A percentile compares a stretch with the other conserved stretches of the same genome.
phyloP scores from a whole-genome alignment of 2,888 invertebrate genomes.

The Noctua fimbriata region DNA sequence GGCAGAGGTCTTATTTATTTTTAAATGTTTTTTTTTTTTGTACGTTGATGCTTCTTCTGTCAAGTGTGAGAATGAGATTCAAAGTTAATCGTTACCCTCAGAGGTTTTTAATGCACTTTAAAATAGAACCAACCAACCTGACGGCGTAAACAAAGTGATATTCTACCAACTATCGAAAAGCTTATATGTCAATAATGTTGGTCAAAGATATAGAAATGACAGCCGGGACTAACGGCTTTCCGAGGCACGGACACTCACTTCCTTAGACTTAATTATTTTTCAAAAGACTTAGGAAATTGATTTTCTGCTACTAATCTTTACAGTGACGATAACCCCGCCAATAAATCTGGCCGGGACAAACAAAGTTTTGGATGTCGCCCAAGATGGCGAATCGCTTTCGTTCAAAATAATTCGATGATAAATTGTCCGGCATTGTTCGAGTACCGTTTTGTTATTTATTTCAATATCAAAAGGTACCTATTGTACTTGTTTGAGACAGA shows the following conservation, averaged over 20 bases:
- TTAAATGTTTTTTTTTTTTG: too few relatives aligned
- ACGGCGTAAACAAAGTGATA: too few relatives aligned
- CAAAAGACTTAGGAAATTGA: neutral
- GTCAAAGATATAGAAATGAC: too few relatives aligned
- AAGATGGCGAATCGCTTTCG: conserved; percentile 58
- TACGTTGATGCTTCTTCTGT: too few relatives aligned
- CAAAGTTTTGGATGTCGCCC: conserved; percentile 67
- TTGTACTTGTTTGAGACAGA: conserved; percentile 40
- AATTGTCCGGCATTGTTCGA: conserved; percentile 58
- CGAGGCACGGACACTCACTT: neutral
- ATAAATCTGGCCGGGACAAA: conserved; percentile 64
- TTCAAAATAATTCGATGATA: conserved; percentile 63
- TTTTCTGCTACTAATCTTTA: neutral
- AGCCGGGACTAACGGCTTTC: too few relatives aligned
- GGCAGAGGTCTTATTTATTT: too few relatives aligned
- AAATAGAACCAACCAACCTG: too few relatives aligned
- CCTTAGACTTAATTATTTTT: neutral
- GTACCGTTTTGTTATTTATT: conserved; percentile 49
- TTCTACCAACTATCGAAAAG: too few relatives aligned
- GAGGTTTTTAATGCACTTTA: too few relatives aligned
- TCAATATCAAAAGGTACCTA: conserved; percentile 42
- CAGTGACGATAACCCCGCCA: conserved; percentile 30
- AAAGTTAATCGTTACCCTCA: too few relatives aligned
- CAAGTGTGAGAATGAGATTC: too few relatives aligned
- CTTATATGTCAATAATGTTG: too few relatives aligned